Base-by-base conservation (phyloP, 2,113 vertebrate genomes). In the Tyrannus savana region DNA sequence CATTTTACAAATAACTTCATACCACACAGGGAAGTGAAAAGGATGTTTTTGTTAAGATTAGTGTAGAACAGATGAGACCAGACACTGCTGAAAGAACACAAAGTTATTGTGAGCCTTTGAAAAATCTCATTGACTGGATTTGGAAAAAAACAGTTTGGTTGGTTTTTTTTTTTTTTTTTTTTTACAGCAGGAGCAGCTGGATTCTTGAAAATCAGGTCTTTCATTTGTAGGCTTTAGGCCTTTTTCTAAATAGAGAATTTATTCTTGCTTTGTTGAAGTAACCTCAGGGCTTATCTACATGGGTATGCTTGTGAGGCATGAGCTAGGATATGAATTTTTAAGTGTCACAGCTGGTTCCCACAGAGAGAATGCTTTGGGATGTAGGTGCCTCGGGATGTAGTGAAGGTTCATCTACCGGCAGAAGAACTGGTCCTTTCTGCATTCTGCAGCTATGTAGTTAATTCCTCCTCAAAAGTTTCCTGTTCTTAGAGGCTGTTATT, bases 281-380 rank as follows among this genome's bases (percentile, higher is more conserved):
- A 96, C 84, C 89, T 69, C 78, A 62, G 91, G 82, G 83, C 63
- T 94, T 94, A 80, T 93, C 85, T 83, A 31, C 83, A 71, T 39
- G 55, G 46, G 18, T 69, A 28, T 71, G 49, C 64, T 95, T 92
- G 63, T 62, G 83, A 95, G 42, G 46, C 89, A 81, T 89, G 92
- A 95, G 68, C 42, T 74, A 66, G 86, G 55, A 55, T 89, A 90
- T 88, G 72, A 93, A 95, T 96, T 95, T 96, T 97, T 94, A 90
- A 96, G 92, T 59, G 78, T 47, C 75, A 58, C 76, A 93, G 76
- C 76, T 93, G 74, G 66, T 60, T 88, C 27, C 55, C 47, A 81
- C 30, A 63, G 73, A 81, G 30, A 46, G 7, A 17, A 33, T 77
- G 41, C 63, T 74, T 42, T 59, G 68, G 37, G 24, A 59, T 44